These are phyloP conservation scores for Grus americana DNA, from an alignment of 2,113 vertebrate genomes.

Conservation along the genomic window DNA sequence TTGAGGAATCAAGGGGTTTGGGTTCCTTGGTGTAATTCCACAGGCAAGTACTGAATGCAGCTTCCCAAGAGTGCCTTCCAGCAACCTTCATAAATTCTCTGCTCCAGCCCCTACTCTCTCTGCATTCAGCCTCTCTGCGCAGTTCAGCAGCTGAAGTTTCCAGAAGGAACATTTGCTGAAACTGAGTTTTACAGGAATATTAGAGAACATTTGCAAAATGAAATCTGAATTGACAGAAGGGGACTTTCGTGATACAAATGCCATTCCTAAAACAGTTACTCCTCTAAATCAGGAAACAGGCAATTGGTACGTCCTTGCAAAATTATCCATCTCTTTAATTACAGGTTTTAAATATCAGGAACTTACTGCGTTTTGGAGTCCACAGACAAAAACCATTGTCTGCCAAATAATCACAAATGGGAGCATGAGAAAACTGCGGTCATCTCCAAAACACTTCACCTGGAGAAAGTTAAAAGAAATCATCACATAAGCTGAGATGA, in stretches of 20 bases:
- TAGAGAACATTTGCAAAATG: not conserved
- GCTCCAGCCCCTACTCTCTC: not conserved
- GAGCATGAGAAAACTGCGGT: not conserved
- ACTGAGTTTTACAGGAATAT: not conserved
- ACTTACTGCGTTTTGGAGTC: not conserved
- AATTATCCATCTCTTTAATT: not conserved
- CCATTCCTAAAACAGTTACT: not conserved
- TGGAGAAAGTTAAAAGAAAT: not conserved
- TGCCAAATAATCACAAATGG: not conserved
- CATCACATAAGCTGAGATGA: not conserved
- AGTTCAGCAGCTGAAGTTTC: not conserved
- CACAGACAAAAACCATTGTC: not conserved
- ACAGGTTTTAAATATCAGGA: not conserved
- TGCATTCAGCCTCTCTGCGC: not conserved
- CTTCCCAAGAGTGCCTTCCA: not conserved
- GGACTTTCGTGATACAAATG: not conserved
- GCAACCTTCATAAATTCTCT: not conserved
- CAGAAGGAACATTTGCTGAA: not conserved
- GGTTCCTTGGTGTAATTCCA: not conserved
- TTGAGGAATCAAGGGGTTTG: not conserved
- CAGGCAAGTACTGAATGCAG: not conserved
- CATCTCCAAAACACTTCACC: not conserved
- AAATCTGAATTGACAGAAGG: not conserved
- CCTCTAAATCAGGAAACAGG: not conserved
- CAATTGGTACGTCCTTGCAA: not conserved